Evolutionary conservation across 1,140 invertebrate genomes (phyloP).

Genomic region (Rhopalosiphum maidis): DNA sequence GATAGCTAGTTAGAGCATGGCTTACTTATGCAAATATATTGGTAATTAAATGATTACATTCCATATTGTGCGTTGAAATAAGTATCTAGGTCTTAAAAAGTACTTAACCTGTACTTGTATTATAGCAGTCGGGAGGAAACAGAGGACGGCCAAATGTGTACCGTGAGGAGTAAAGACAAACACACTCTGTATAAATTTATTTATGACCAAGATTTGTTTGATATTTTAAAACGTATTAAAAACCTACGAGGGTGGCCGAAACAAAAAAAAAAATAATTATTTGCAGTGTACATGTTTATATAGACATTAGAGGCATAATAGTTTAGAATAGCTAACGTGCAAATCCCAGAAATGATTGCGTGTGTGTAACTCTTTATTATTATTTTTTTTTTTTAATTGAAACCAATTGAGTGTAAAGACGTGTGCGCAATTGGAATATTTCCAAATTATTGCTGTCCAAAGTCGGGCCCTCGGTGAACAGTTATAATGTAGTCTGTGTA

Average conservation of each 20-base stretch:
- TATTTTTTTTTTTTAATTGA: constrained; percentile 19
- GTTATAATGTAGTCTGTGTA: not conserved
- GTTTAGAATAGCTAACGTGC: not conserved
- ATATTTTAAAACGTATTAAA: not conserved
- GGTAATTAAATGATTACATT: not conserved
- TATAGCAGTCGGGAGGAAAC: not conserved
- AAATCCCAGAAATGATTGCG: not conserved
- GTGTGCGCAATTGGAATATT: constrained; percentile 20
- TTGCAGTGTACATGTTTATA: not conserved
- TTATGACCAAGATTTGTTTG: not conserved
- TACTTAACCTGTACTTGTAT: not conserved
- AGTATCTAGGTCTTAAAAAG: too few relatives aligned
- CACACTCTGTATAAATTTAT: not conserved
- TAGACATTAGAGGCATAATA: not conserved
- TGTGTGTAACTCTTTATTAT: not conserved
- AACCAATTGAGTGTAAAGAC: not conserved
- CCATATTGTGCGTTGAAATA: not conserved
- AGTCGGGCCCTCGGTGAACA: not conserved
- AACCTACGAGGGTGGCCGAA: not conserved
- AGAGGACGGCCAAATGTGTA: not conserved
- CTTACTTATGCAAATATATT: not conserved
- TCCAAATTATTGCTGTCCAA: not conserved
- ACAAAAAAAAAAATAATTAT: not conserved
- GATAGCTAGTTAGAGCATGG: not conserved
- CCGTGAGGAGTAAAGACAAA: not conserved